These are phyloP conservation scores for Apamea anceps DNA, from an alignment of 2,888 invertebrate genomes.

Conservation along the genomic window DNA sequence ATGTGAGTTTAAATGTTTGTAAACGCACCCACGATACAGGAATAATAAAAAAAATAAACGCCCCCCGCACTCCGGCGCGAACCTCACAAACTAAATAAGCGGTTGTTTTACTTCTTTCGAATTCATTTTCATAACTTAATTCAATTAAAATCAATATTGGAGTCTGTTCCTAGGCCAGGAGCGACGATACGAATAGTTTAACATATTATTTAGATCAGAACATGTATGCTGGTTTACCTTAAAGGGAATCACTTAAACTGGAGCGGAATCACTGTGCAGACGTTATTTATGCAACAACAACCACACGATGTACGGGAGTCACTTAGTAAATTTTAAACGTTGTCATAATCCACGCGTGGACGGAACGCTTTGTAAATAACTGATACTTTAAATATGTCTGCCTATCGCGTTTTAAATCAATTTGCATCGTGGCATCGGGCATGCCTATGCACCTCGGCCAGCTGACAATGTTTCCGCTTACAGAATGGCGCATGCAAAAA, in stretches of 20 bases:
- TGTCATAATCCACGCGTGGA: background rate
- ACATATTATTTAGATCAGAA: slow-evolving; percentile 3
- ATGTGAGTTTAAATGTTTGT: too few species aligned
- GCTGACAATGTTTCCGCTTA: slow-evolving; percentile 41
- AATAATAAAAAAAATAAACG: too few species aligned
- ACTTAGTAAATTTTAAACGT: background rate
- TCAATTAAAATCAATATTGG: background rate
- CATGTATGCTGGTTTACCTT: slow-evolving; percentile 28
- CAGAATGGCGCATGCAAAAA: slow-evolving; percentile 24
- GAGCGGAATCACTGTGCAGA: background rate
- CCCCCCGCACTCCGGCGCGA: background rate
- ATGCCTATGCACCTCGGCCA: slow-evolving; percentile 27
- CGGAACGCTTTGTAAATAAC: background rate
- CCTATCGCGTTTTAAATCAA: slow-evolving; percentile 5
- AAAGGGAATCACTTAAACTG: background rate
- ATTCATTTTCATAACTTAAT: background rate
- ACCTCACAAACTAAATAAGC: background rate
- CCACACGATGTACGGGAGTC: background rate
- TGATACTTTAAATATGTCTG: slow-evolving; percentile 4
- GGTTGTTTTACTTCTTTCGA: background rate
- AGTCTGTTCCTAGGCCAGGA: background rate
- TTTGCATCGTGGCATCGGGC: slow-evolving; percentile 3
- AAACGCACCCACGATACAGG: too few species aligned
- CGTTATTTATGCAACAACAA: background rate
- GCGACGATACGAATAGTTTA: background rate